Conservation (phyloP, 2,113 vertebrate genomes). For the Laterallus jamaicensis region DNA sequence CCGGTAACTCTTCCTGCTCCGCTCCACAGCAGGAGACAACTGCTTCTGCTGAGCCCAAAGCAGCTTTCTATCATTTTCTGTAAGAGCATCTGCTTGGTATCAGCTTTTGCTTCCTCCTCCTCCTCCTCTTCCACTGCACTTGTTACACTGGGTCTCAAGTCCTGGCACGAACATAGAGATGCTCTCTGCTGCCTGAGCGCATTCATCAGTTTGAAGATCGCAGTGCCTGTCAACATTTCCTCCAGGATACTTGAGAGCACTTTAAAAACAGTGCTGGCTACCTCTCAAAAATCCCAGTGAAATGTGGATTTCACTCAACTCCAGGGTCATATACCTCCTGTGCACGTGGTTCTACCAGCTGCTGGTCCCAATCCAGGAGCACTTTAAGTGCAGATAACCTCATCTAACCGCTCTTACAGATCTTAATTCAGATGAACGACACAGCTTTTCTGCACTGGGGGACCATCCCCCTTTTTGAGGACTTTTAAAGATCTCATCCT, state of each 20-base stretch:
- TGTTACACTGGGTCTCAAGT: background rate
- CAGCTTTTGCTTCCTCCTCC: background rate
- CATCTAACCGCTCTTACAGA: background rate
- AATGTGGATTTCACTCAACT: background rate
- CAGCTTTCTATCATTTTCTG: background rate
- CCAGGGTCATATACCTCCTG: background rate
- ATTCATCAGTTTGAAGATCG: background rate
- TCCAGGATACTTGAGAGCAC: background rate
- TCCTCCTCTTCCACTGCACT: background rate
- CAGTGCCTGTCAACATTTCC: background rate
- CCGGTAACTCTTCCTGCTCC: background rate
- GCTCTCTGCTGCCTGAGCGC: background rate
- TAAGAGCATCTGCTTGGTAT: background rate
- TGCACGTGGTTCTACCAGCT: rapidly evolving
- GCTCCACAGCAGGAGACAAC: background rate
- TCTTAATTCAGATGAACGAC: background rate
- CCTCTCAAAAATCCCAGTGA: background rate
- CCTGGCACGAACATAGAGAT: background rate
- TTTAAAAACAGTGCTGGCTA: background rate
- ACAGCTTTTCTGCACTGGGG: background rate
- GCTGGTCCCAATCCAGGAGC: background rate
- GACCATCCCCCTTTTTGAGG: background rate
- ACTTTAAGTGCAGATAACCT: background rate
- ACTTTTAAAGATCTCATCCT: background rate
- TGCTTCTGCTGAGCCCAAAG: background rate